phyloP scores from a whole-genome alignment of 2,888 invertebrate genomes.

The Ctena decussata region DNA sequence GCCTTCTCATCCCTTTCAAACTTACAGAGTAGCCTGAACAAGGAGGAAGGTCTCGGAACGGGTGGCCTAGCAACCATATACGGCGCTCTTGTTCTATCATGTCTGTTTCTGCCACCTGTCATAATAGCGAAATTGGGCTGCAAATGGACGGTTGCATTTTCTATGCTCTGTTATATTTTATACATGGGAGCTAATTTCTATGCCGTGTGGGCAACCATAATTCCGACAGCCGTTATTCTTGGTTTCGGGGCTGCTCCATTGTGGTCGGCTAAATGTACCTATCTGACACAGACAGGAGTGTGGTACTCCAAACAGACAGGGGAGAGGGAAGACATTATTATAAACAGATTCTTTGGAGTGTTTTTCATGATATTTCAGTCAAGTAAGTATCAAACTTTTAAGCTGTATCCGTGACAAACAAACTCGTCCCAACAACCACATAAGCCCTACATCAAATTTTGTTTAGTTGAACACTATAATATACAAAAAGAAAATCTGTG shows the following conservation, averaged over 20 bases:
- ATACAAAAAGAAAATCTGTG: too few relatives aligned
- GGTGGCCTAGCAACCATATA: constrained; percentile 96
- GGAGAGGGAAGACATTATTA: constrained; percentile 94
- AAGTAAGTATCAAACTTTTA: too few relatives aligned
- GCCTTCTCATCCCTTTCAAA: constrained; percentile 98
- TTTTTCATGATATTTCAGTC: constrained; percentile 99
- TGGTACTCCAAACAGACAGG: constrained; percentile 94
- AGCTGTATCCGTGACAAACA: too few relatives aligned
- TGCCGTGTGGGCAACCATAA: constrained; percentile 93
- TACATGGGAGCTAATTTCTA: constrained; percentile 98
- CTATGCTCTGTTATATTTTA: constrained; percentile 97
- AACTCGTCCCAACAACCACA: too few relatives aligned
- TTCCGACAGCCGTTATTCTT: constrained; percentile 93
- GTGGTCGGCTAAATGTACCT: constrained; percentile 99
- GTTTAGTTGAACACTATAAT: too few relatives aligned
- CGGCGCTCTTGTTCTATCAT: constrained; percentile 96
- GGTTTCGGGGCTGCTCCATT: constrained; percentile 98
- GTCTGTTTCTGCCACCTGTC: constrained; percentile 92
- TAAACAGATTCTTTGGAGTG: constrained; percentile 99
- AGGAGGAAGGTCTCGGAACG: constrained; percentile 95
- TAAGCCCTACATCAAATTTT: too few relatives aligned
- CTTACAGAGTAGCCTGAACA: constrained; percentile 96
- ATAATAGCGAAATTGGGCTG: constrained; percentile 91
- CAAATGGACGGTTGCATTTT: constrained; percentile 97
- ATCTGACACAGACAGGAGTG: constrained; percentile 93